phyloP scores from a whole-genome alignment of 2,113 vertebrate genomes.

The Bostrychus sinensis region DNA sequence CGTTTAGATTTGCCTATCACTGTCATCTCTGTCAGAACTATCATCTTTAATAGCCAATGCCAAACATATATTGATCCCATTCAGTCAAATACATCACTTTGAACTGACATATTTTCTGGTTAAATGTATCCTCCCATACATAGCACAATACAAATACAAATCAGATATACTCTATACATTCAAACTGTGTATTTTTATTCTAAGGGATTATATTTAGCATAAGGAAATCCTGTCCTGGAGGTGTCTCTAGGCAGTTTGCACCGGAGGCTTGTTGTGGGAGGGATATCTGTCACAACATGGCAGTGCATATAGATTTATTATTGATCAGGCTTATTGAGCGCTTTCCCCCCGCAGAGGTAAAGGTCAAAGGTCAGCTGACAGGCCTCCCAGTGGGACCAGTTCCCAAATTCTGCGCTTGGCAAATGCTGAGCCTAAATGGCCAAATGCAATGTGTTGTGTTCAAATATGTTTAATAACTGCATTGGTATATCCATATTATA shows the following conservation, averaged over 20 bases:
- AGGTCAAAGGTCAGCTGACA: conserved; percentile 62
- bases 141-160: neutral
- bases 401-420: conserved; percentile 20
- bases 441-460: conserved; percentile 1
- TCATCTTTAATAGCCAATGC: neutral
- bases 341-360: conserved; percentile 27
- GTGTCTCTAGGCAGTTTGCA: neutral
- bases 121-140: neutral
- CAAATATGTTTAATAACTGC: conserved; percentile 9
- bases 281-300: conserved; percentile 55
- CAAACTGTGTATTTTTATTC: neutral
- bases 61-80: neutral
- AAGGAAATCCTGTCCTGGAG: conserved; percentile 9
- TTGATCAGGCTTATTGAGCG: conserved; percentile 59
- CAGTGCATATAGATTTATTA: conserved; percentile 48
- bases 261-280: conserved; percentile 25
- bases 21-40: neutral
- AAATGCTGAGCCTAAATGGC: neutral
- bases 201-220: neutral
- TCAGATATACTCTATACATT: neutral
- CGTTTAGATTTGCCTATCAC: neutral
- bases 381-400: conserved; percentile 24
- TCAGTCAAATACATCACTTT: neutral
- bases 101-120: neutral
- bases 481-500: neutral